phyloP scores from a whole-genome alignment of 2,888 invertebrate species.

The Xanthorhoe designata region DNA sequence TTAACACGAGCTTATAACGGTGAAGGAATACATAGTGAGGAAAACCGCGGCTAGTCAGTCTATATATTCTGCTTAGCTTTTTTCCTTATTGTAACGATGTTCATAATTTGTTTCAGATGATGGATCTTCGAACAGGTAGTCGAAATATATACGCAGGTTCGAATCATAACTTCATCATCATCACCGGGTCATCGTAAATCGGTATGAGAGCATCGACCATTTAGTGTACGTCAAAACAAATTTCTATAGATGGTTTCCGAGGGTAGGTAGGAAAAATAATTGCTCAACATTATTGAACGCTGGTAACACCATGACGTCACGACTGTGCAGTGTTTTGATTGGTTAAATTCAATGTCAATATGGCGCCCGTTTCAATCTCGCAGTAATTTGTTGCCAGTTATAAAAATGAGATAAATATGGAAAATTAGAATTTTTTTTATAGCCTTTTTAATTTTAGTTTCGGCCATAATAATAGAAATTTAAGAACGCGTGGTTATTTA shows the following conservation, averaged over 20 bases:
- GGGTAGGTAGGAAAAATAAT: slow-evolving; percentile 46
- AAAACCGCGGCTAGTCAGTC: too few relatives aligned
- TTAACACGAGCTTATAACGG: too few relatives aligned
- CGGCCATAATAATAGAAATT: slow-evolving; percentile 52
- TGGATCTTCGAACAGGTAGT: slow-evolving; percentile 19
- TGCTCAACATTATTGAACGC: slow-evolving; percentile 49
- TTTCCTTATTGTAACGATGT: not conserved
- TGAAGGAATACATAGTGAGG: too few relatives aligned
- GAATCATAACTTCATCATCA: slow-evolving; percentile 26
- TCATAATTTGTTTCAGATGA: slow-evolving; percentile 26
- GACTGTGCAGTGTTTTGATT: slow-evolving; percentile 30
- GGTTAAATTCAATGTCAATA: slow-evolving; percentile 11
- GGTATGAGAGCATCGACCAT: slow-evolving; percentile 21
- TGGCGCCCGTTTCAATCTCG: slow-evolving; percentile 21
- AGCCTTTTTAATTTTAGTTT: slow-evolving; percentile 36
- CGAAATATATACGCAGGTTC: slow-evolving; percentile 23
- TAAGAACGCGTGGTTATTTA: slow-evolving; percentile 19
- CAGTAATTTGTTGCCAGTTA: slow-evolving; percentile 26
- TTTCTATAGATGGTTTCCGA: slow-evolving; percentile 15
- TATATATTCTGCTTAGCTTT: too few relatives aligned
- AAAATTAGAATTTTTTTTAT: slow-evolving; percentile 16
- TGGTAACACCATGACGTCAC: slow-evolving; percentile 43
- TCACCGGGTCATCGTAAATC: slow-evolving; percentile 20
- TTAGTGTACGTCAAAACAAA: slow-evolving; percentile 12
- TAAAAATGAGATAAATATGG: not conserved